Base-by-base conservation (phyloP, 2,113 vertebrate genomes). In the Oncorhynchus nerka region DNA sequence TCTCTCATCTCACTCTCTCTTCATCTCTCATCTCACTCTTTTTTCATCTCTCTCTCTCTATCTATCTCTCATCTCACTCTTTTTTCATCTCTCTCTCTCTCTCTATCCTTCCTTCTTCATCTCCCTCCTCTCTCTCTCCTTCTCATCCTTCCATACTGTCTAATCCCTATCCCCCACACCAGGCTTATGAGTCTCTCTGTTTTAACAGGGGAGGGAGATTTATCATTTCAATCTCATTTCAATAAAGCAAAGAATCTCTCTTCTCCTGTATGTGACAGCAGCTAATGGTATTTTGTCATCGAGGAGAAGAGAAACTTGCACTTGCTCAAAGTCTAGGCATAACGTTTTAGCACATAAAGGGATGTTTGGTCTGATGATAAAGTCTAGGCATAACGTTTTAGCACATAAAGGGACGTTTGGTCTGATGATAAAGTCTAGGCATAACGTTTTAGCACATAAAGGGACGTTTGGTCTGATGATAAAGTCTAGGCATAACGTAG, bases 181-280 rank as follows among this genome's bases (percentile, higher is more conserved):
- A 92, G 94, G 94, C 95, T 98, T 98, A 97, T 98, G 96, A 96
- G 94, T 95, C 94, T 93, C 91, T 97, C 95, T 97, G 96, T 97
- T 97, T 97, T 98, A 97, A 97, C 94, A 95, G 94, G 89, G 91
- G 92, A 92, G 92, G 92, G 94, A 95, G 95, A 95, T 95, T 93
- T 95, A 96, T 95, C 89, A 95, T 96, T 97, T 96, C 94, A 94
- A 95, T 97, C 94, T 95, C 96, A 95, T 97, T 97, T 98, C 95
- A 97, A 96, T 96, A 96, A 97, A 97, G 96, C 96, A 97, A 98
- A 94, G 95, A 94, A 95, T 97, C 95, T 96, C 92, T 92, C 92
- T 96, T 90, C 91, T 95, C 84, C 88, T 90, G 69, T 83, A 91
- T 93, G 92, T 96, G 93, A 96, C 95, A 96, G 94, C 92, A 95